Conservation (phyloP, 2,888 invertebrate species). For the Lochmaea crataegi region DNA sequence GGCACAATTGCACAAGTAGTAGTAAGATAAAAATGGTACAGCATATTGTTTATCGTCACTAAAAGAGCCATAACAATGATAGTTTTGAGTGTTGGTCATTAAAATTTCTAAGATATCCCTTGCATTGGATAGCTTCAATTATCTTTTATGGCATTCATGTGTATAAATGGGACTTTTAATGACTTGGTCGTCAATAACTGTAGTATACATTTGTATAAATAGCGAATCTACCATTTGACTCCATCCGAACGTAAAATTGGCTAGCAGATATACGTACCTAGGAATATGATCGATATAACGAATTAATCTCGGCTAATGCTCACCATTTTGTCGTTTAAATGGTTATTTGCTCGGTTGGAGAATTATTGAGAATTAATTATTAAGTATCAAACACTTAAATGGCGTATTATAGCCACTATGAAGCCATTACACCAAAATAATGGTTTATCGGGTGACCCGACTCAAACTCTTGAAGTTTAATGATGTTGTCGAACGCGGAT, state of each 20-base stretch:
- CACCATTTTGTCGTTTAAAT: conserved; percentile 7
- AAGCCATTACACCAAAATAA: conserved; percentile 15
- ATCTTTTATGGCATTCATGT: no score
- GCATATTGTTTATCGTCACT: no score
- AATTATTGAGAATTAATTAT: conserved; percentile 19
- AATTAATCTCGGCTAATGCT: conserved; percentile 8
- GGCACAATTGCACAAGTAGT: no score
- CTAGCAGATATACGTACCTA: conserved; percentile 1
- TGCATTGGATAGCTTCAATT: no score
- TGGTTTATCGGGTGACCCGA: conserved; percentile 4
- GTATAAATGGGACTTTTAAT: not conserved
- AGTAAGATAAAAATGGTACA: no score
- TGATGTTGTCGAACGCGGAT: conserved; percentile 5
- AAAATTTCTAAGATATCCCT: no score
- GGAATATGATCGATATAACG: conserved; percentile 11
- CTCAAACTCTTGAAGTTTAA: conserved; percentile 8
- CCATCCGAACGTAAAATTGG: not conserved
- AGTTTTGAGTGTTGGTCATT: no score
- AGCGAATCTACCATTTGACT: not conserved
- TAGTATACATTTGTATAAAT: conserved; percentile 4
- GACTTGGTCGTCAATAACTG: not conserved
- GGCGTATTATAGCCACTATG: conserved; percentile 1
- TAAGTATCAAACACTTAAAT: conserved; percentile 13
- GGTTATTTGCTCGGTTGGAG: not conserved
- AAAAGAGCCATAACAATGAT: no score